Conservation (phyloP, 1,140 invertebrate genomes). For the Procambarus clarkii region DNA sequence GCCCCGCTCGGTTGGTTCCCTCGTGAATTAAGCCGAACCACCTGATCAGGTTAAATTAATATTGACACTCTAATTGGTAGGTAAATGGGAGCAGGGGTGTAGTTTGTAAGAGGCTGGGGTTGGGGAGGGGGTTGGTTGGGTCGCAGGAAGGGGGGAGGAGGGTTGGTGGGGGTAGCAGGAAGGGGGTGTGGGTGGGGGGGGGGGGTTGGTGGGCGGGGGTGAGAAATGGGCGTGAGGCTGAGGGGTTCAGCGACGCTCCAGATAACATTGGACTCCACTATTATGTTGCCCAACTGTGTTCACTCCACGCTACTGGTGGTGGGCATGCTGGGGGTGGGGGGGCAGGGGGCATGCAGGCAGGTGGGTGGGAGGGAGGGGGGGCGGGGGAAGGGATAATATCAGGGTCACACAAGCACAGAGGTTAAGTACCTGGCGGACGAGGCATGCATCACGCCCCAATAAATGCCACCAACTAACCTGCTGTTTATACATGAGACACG, state of each 20-base stretch:
- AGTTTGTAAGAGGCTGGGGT: slow-evolving; percentile 20
- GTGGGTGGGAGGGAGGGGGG: neutral
- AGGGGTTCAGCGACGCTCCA: too few relatives aligned
- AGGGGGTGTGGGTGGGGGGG: too few relatives aligned
- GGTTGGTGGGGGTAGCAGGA: neutral
- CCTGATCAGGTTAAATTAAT: slow-evolving; percentile 54
- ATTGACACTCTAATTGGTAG: slow-evolving; percentile 43
- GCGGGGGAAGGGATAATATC: too few relatives aligned
- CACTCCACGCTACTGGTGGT: neutral
- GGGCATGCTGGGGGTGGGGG: neutral
- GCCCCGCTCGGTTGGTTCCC: too few relatives aligned
- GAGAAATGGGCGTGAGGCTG: neutral
- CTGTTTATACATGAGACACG: too few relatives aligned
- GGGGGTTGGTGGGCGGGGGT: too few relatives aligned
- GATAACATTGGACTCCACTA: too few relatives aligned
- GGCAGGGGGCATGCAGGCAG: neutral
- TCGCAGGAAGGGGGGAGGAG: neutral
- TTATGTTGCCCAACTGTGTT: too few relatives aligned
- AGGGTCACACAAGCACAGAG: too few relatives aligned
- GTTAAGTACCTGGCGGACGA: too few relatives aligned
- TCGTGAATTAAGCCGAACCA: slow-evolving; percentile 42
- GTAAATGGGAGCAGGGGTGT: slow-evolving; percentile 30
- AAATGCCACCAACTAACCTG: too few relatives aligned
- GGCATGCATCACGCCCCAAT: too few relatives aligned
- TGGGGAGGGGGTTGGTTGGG: slow-evolving; percentile 1